Conservation (phyloP, 1,140 invertebrate species). For the Nasonia giraulti region DNA sequence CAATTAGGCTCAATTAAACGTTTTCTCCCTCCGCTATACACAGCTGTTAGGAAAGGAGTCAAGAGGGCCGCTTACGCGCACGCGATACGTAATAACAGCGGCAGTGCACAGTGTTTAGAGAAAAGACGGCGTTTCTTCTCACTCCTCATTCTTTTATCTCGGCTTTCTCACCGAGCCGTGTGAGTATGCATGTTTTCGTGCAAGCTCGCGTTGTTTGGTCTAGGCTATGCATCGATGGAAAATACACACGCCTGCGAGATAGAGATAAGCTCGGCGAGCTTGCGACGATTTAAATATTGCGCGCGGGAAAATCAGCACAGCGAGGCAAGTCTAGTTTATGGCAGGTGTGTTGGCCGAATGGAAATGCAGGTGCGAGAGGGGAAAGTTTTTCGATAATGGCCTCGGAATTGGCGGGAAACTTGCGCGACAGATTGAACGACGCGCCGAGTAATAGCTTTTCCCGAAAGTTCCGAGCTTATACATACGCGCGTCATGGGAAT, state of each 20-base stretch:
- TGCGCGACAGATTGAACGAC: neutral
- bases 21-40: neutral
- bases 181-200: neutral
- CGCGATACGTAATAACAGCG: conserved; percentile 21
- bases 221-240: neutral
- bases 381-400: too few relatives aligned
- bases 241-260: too few relatives aligned
- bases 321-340: too few relatives aligned
- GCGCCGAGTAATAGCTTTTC: neutral
- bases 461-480: too few relatives aligned
- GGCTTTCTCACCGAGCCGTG: neutral
- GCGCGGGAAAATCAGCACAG: too few relatives aligned
- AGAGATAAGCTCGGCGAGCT: neutral
- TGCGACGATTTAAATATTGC: too few relatives aligned
- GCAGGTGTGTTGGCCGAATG: too few relatives aligned
- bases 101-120: conserved; percentile 6
- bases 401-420: too few relatives aligned
- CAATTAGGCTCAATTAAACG: conserved; percentile 9
- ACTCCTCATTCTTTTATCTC: neutral
- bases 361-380: too few relatives aligned
- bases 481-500: too few relatives aligned
- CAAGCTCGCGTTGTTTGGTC: conserved; percentile 17
- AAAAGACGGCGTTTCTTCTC: neutral
- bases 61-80: neutral
- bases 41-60: neutral